Percentiles rank a stretch among this genome's conserved stretches.
Evolutionary conservation across 2,797 vertebrate species (phyloP).

Genomic region (Crax fasciolata): DNA sequence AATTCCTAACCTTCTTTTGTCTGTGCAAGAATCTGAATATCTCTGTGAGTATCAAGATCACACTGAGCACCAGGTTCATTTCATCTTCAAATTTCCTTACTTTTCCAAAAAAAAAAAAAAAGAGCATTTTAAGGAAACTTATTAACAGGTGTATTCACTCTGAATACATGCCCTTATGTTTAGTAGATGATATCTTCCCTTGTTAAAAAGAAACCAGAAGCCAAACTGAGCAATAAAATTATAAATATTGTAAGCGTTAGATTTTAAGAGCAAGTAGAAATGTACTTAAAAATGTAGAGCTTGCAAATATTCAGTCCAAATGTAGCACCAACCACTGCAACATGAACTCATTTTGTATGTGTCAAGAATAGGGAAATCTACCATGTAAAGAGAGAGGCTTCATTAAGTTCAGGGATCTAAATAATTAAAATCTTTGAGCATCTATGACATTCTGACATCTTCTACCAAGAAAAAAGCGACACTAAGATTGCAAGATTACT

Average conservation of each 20-base stretch:
- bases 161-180: not conserved
- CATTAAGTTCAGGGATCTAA: not conserved
- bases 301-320: not conserved
- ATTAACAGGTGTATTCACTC: not conserved
- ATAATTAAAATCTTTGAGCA: conserved; percentile 46
- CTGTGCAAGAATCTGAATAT: not conserved
- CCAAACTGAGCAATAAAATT: not conserved
- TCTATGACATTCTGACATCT: not conserved
- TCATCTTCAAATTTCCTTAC: not conserved
- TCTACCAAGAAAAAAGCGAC: conserved; percentile 62
- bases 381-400: not conserved
- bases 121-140: not conserved
- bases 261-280: not conserved
- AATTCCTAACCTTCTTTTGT: not conserved
- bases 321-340: not conserved
- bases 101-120: not conserved
- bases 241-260: not conserved
- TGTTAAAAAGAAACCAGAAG: not conserved
- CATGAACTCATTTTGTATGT: not conserved
- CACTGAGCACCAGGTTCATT: not conserved
- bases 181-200: not conserved
- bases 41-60: not conserved
- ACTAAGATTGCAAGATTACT: too few relatives aligned
- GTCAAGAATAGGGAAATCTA: not conserved
- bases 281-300: not conserved